These are phyloP conservation scores for Mythimna lalbum DNA, from an alignment of 2,888 invertebrate species.

Conservation along the genomic window DNA sequence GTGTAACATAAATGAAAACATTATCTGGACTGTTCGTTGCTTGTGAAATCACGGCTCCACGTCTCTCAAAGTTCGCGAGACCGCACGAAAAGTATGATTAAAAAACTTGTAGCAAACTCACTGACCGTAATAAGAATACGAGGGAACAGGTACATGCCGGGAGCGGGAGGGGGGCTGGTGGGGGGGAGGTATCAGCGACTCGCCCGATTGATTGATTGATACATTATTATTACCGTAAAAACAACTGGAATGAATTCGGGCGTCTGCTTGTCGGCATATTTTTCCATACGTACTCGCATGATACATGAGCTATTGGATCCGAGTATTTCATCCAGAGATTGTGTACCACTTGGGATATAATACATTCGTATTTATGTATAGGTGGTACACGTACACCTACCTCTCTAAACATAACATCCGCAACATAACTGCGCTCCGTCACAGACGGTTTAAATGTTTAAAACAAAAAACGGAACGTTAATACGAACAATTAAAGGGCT, in stretches of 20 bases:
- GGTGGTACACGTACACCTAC: conserved; percentile 14
- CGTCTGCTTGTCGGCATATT: conserved; percentile 63
- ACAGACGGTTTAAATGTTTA: conserved; percentile 59
- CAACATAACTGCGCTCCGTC: conserved; percentile 36
- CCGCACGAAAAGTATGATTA: conserved; percentile 77
- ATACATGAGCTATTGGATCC: conserved; percentile 49
- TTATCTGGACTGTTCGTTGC: conserved; percentile 54
- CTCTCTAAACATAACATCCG: conserved; percentile 20
- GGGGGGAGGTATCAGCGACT: conserved; percentile 10
- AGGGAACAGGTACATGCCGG: conserved; percentile 58
- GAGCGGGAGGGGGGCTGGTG: background rate
- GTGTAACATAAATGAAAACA: conserved; percentile 62
- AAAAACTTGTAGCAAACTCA: conserved; percentile 75
- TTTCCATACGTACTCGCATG: conserved; percentile 54
- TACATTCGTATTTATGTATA: conserved; percentile 21
- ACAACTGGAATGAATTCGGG: conserved; percentile 66
- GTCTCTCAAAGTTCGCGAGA: conserved; percentile 70
- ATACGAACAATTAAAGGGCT: conserved; percentile 65
- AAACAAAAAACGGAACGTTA: conserved; percentile 61
- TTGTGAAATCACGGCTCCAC: conserved; percentile 69
- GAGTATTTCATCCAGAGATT: conserved; percentile 28
- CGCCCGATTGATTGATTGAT: conserved; percentile 71
- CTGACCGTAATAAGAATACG: conserved; percentile 69
- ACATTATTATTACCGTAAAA: conserved; percentile 70
- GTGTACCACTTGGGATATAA: conserved; percentile 2